Percentiles rank a stretch among this genome's conserved stretches.
Evolutionary conservation across 2,113 vertebrate genomes (phyloP).

Genomic region (Seriola dumerili): DNA sequence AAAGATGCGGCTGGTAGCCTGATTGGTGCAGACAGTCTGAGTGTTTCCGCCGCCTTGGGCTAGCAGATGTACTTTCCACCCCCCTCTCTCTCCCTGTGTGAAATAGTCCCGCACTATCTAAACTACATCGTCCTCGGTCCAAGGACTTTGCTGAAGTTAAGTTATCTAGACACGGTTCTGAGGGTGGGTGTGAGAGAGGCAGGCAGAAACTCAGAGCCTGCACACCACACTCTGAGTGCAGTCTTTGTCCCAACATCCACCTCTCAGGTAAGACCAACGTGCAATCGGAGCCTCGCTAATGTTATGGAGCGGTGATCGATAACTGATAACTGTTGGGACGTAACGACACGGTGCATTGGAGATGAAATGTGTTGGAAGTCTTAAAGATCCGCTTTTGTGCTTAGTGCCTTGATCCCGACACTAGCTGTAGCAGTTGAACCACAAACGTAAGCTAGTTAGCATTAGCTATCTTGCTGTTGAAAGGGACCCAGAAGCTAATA

Average conservation of each 20-base stretch:
- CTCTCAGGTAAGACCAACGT: slow-evolving; percentile 1
- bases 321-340: background rate
- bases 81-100: background rate
- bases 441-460: slow-evolving; percentile 44
- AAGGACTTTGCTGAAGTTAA: background rate
- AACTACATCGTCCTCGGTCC: background rate
- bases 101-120: background rate
- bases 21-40: slow-evolving; percentile 56
- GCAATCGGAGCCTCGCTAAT: slow-evolving; percentile 51
- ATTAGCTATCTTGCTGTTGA: slow-evolving; percentile 37
- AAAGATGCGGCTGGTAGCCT: background rate
- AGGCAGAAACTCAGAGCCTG: slow-evolving; percentile 5
- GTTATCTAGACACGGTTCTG: background rate
- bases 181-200: slow-evolving; percentile 32
- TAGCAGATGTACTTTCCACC: background rate
- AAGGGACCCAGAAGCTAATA: slow-evolving; percentile 8
- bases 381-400: background rate
- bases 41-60: slow-evolving; percentile 33
- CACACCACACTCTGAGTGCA: background rate
- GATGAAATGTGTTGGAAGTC: fast-evolving
- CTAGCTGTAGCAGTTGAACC: background rate
- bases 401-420: fast-evolving
- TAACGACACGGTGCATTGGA: no score
- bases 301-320: slow-evolving; percentile 16
- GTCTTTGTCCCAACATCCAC: slow-evolving; percentile 59